A percentile compares a stretch with the other conserved stretches of the same genome.
Conservation (phyloP, 37 sponge, comb jelly and placozoan genomes). For the Eunapius fragilis region DNA sequence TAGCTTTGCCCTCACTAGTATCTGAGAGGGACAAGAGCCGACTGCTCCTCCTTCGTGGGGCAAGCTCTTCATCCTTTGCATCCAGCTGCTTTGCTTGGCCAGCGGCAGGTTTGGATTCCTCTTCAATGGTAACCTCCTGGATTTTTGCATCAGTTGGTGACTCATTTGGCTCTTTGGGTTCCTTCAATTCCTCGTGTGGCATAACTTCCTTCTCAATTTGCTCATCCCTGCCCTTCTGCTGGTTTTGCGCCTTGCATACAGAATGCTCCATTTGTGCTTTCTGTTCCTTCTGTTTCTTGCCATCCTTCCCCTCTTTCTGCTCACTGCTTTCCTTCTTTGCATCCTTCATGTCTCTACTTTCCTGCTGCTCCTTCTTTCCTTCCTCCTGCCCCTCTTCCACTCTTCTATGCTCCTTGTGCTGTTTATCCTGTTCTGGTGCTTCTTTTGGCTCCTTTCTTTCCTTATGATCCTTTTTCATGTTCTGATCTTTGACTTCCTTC, state of each 20-base stretch:
- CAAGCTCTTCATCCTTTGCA: not conserved
- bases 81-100: not conserved
- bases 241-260: not conserved
- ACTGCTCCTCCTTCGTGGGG: conserved; percentile 31
- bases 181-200: not conserved
- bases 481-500: conserved; percentile 6
- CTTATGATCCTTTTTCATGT: not conserved
- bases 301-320: not conserved
- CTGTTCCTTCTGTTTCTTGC: not conserved
- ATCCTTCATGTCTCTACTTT: no score
- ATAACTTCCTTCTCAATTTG: not conserved
- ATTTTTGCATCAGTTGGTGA: not conserved
- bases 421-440: not conserved
- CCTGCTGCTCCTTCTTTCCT: not conserved
- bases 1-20: not conserved
- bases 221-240: not conserved
- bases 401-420: conserved; percentile 9
- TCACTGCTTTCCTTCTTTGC: not conserved
- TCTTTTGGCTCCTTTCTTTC: not conserved
- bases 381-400: conserved; percentile 13
- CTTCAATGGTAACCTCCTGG: not conserved
- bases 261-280: not conserved
- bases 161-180: not conserved
- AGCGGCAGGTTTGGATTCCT: not conserved
- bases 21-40: conserved; percentile 36